Conservation (phyloP, 2,888 invertebrate species). For the Cheilosia vernalis region DNA sequence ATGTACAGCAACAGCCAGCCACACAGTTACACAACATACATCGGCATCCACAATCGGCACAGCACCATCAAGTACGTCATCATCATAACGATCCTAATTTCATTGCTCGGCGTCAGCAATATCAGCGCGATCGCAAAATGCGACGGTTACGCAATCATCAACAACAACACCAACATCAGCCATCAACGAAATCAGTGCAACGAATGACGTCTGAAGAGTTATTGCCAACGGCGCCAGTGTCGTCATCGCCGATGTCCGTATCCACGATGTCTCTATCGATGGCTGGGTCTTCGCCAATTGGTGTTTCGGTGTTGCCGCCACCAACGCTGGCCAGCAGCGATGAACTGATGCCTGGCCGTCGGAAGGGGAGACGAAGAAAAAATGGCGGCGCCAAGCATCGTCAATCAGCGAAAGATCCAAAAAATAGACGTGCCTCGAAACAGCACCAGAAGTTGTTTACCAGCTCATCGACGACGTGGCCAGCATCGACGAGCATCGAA, state of each 20-base stretch:
- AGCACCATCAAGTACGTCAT: conserved; percentile 82
- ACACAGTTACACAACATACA: conserved; percentile 68
- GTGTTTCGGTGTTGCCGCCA: conserved; percentile 64
- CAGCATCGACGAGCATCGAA: conserved; percentile 39
- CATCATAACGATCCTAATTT: conserved; percentile 82
- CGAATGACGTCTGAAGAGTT: conserved; percentile 65
- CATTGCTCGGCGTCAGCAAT: conserved; percentile 80
- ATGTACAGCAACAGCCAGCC: conserved; percentile 76
- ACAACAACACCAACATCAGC: conserved; percentile 62
- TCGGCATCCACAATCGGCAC: conserved; percentile 77
- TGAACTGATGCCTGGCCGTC: conserved; percentile 55
- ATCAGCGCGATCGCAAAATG: conserved; percentile 79
- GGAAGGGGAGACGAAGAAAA: conserved; percentile 79
- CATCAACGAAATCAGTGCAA: conserved; percentile 77
- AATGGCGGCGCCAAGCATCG: conserved; percentile 42
- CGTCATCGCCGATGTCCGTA: conserved; percentile 62
- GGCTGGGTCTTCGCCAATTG: conserved; percentile 60
- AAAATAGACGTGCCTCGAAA: conserved; percentile 69
- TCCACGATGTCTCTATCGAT: conserved; percentile 49
- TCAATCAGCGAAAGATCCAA: conserved; percentile 71
- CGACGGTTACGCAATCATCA: conserved; percentile 77
- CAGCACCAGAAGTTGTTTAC: conserved; percentile 45
- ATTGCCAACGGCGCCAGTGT: conserved; percentile 72
- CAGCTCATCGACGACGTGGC: conserved; percentile 47
- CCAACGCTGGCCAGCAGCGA: conserved; percentile 78